Evolutionary conservation across 2,113 vertebrate species (phyloP).

Genomic region (Orthonyx spaldingii): DNA sequence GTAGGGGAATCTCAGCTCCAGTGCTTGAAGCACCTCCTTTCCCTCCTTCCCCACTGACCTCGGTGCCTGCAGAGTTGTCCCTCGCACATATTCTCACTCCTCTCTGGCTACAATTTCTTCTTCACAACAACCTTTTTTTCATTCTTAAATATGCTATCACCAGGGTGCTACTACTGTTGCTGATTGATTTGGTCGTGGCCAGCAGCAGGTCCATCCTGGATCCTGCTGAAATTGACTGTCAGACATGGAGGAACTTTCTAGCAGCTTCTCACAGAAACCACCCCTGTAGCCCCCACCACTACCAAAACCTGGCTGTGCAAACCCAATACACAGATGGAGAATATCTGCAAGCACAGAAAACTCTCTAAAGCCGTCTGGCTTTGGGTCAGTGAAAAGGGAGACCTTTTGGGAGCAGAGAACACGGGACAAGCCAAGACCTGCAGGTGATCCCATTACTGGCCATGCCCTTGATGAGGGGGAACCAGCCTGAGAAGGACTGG

Average conservation of each 20-base stretch:
- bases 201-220: fast-evolving
- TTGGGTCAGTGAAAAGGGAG: neutral
- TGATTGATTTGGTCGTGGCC: neutral
- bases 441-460: neutral
- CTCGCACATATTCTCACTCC: neutral
- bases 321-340: neutral
- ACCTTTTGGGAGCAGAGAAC: neutral
- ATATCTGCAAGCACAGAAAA: neutral
- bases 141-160: neutral
- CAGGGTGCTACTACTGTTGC: neutral
- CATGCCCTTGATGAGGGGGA: neutral
- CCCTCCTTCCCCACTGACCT: neutral
- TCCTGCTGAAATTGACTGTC: neutral
- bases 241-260: neutral
- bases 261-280: neutral
- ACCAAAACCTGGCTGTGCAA: neutral
- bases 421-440: fast-evolving
- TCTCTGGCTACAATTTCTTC: neutral
- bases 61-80: neutral
- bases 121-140: neutral
- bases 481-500: neutral
- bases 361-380: neutral
- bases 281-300: fast-evolving
- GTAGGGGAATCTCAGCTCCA: neutral
- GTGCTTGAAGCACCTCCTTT: neutral